Evolutionary conservation across 1,140 invertebrate species (phyloP).

Genomic region (Diuraphis noxia): DNA sequence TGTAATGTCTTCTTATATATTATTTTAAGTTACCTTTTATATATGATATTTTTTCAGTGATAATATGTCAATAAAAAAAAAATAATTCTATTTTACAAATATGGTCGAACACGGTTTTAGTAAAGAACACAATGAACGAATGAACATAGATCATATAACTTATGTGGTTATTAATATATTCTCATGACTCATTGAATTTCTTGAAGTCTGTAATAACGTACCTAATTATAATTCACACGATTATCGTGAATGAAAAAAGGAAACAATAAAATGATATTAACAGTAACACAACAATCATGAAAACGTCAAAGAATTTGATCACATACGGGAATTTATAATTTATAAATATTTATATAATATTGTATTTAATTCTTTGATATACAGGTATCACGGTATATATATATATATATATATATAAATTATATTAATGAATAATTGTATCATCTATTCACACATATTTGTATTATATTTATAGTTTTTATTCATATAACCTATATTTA

Average conservation of each 20-base stretch:
- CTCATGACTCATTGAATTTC: not conserved
- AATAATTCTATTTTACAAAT: not conserved
- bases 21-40: too few species aligned
- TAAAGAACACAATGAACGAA: not conserved
- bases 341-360: not conserved
- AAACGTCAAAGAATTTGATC: not conserved
- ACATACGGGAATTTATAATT: not conserved
- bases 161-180: not conserved
- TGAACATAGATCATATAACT: not conserved
- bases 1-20: too few species aligned
- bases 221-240: slow-evolving; percentile 40
- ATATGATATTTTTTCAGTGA: not conserved
- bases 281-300: not conserved
- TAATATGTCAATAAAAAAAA: not conserved
- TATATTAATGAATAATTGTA: not conserved
- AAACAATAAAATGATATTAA: not conserved
- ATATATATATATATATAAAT: not conserved
- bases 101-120: not conserved
- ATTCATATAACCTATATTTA: too few species aligned
- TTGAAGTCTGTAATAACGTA: not conserved
- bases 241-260: slow-evolving; percentile 32
- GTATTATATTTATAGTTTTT: too few species aligned
- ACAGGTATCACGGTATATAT: not conserved
- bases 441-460: too few species aligned
- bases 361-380: not conserved